Conservation (phyloP, 2,113 vertebrate genomes). For the Centrocercus urophasianus region DNA sequence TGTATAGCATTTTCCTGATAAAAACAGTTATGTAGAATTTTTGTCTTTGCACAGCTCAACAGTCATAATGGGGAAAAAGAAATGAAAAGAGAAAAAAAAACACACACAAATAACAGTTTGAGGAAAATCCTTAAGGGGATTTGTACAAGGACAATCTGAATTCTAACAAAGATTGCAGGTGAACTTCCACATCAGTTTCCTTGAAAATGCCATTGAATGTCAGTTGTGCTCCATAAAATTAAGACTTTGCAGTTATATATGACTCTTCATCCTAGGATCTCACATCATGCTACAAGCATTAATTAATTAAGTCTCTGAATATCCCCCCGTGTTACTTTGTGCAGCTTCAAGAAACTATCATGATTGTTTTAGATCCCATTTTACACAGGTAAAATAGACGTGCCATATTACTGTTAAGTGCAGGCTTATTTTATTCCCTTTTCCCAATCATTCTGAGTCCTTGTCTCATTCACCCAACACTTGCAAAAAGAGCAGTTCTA, state of each 20-base stretch:
- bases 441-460: slow-evolving; percentile 17
- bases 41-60: neutral
- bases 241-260: slow-evolving; percentile 21
- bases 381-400: slow-evolving; percentile 1
- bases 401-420: slow-evolving; percentile 25
- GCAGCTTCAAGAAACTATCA: neutral
- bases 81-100: neutral
- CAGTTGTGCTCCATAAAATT: slow-evolving; percentile 38
- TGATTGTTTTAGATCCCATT: slow-evolving; percentile 17
- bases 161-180: neutral
- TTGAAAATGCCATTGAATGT: slow-evolving; percentile 52
- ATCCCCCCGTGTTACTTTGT: neutral
- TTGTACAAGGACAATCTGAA: slow-evolving; percentile 25
- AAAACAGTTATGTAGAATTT: neutral
- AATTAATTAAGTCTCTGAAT: slow-evolving; percentile 54
- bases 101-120: neutral
- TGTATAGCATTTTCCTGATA: neutral
- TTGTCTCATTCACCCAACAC: slow-evolving; percentile 46
- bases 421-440: slow-evolving; percentile 42
- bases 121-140: neutral
- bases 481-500: slow-evolving; percentile 46
- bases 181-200: slow-evolving; percentile 37
- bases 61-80: neutral
- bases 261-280: slow-evolving; percentile 19
- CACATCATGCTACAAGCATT: slow-evolving; percentile 10